Evolutionary conservation across 1,140 invertebrate species (phyloP).

Genomic region (Drosophila gunungcola): DNA sequence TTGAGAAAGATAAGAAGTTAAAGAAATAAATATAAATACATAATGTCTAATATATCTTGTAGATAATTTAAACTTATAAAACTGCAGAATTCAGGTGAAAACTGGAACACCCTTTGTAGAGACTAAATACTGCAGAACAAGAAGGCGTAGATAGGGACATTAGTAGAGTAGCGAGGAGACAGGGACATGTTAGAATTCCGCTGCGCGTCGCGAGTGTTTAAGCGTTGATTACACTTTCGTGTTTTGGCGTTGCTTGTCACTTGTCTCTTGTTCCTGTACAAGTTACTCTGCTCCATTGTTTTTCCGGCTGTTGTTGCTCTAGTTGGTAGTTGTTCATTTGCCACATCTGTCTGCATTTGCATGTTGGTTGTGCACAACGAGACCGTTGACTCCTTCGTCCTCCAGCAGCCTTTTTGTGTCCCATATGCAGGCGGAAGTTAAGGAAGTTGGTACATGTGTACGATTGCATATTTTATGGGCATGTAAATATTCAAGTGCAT

Average conservation of each 20-base stretch:
- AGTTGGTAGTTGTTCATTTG: conserved; percentile 55
- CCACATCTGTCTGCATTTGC: conserved; percentile 55
- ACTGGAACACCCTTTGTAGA: neutral
- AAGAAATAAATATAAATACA: too few relatives aligned
- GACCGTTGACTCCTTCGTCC: conserved; percentile 34
- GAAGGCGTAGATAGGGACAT: neutral
- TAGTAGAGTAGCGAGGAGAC: conserved; percentile 1
- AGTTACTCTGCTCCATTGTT: conserved; percentile 38
- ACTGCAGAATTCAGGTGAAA: neutral
- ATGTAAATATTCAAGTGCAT: conserved; percentile 5
- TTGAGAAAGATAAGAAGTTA: too few relatives aligned
- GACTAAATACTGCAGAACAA: neutral
- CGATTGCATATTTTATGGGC: conserved; percentile 5
- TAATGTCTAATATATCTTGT: too few relatives aligned
- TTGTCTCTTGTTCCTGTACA: conserved; percentile 63
- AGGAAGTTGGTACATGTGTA: neutral
- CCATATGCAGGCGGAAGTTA: conserved; percentile 9
- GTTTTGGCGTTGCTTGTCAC: conserved; percentile 69
- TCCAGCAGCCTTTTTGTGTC: conserved; percentile 12
- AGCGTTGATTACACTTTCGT: conserved; percentile 83
- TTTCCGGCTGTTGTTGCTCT: conserved; percentile 33
- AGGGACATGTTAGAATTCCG: conserved; percentile 63
- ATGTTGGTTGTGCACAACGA: conserved; percentile 45
- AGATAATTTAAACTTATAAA: too few relatives aligned
- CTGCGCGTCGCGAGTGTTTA: conserved; percentile 74